Evolutionary conservation across 2,113 vertebrate genomes (phyloP), one percentile per base, ranked within the genome.

Genomic region (Lepus americanus): DNA sequence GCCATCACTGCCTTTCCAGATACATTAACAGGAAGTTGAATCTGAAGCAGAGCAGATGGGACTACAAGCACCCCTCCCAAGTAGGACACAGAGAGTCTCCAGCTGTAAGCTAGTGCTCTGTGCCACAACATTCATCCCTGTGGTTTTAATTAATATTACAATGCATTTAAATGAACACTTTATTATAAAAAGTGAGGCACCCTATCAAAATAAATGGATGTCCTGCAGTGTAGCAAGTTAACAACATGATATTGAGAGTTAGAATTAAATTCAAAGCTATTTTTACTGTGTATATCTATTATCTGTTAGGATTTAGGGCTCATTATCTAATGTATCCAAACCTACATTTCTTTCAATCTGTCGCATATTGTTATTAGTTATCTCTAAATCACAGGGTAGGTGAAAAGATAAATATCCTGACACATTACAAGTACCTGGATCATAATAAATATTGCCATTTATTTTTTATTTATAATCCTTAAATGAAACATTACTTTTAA

Each of bases 401-500:
- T 10, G 27, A 36, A 70, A 73, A 36, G 1, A n/a, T 85, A 82
- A 63, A 22, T 49, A 5, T 9, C 9, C 39, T 33, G 16, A 49
- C 10, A 31, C 31, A 17, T 33, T 31, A 19, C n/a, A 70, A 88
- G n/a, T 12, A 53, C 6, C 5, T 63, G 31, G 2, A 1, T 33
- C 7, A 51, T 29, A 87, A n/a, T 53, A 87, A 63, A 36, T 69
- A 11, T 29, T 36, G n/a, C 14, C 2, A 16, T 13, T 20, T 61
- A 4, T 63, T 87, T 6, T 44, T 44, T 44, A 44, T 66, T 36
- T 87, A 64, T n/a, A 64, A 36, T 59, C 3, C 0, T 53, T 73
- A 79, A n/a, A 11, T 90, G 12, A 88, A 94, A 67, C 9, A 33
- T 70, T n/a, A 81, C 44, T 27, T 76, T 84, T 51, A 70, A 79